These are phyloP conservation scores for Charina bottae DNA, from an alignment of 2,113 vertebrate species.

Conservation along the genomic window DNA sequence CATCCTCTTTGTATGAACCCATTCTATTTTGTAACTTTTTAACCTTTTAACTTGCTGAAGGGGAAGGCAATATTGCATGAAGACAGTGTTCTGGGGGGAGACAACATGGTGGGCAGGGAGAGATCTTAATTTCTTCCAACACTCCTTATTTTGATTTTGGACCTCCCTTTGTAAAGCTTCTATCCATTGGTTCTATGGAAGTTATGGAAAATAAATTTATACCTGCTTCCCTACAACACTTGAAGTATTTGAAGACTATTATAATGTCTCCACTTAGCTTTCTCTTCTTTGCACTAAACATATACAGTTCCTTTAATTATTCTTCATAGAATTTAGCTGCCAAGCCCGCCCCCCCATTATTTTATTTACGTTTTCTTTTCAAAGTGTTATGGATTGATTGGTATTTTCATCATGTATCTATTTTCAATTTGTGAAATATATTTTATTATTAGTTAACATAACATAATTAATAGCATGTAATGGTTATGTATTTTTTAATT, in stretches of 20 bases:
- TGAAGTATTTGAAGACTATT: not conserved
- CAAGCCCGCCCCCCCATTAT: not conserved
- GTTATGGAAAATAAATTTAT: not conserved
- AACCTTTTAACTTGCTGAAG: too few species aligned
- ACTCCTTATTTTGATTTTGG: not conserved
- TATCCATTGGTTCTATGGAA: not conserved
- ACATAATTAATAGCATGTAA: not conserved
- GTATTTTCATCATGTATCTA: not conserved
- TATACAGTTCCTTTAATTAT: not conserved
- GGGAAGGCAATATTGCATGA: too few species aligned
- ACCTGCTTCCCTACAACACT: not conserved
- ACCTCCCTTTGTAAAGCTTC: not conserved
- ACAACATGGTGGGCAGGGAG: too few species aligned
- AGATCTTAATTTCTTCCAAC: too few species aligned
- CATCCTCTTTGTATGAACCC: too few species aligned
- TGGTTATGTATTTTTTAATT: not conserved
- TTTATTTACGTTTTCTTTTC: not conserved
- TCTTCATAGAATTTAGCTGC: not conserved
- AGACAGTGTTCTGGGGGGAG: too few species aligned
- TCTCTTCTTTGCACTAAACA: not conserved
- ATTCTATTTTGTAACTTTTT: too few species aligned
- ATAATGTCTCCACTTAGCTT: not conserved
- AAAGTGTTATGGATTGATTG: not conserved
- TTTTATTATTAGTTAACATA: not conserved
- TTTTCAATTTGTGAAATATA: not conserved